phyloP scores from a whole-genome alignment of 2,888 invertebrate species.

The Drosophila anomalata region DNA sequence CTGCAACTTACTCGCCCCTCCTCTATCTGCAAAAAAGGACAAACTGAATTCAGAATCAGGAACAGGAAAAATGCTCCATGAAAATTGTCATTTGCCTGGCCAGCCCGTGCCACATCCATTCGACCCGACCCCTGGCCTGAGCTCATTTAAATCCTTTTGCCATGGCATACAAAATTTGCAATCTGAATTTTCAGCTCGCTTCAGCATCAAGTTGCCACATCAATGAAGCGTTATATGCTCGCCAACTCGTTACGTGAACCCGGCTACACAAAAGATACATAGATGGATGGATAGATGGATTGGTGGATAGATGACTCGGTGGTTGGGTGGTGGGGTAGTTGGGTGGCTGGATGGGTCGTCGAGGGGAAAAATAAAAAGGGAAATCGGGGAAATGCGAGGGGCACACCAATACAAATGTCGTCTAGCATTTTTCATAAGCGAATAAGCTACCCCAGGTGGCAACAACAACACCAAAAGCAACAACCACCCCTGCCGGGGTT shows the following conservation, averaged over 20 bases:
- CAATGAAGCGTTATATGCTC: conserved; percentile 50
- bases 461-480: conserved; percentile 26
- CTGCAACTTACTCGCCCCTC: conserved; percentile 1
- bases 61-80: conserved; percentile 42
- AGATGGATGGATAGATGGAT: conserved; percentile 27
- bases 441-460: conserved; percentile 49
- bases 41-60: conserved; percentile 43
- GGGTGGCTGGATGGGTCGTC: conserved; percentile 5
- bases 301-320: conserved; percentile 22
- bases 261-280: conserved; percentile 42
- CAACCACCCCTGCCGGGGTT: conserved; percentile 20
- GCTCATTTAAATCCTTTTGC: conserved; percentile 47
- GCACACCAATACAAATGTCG: conserved; percentile 51
- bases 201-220: conserved; percentile 39
- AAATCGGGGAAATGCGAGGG: conserved; percentile 5
- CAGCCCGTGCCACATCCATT: neutral
- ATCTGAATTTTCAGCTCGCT: conserved; percentile 40
- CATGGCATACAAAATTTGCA: conserved; percentile 41
- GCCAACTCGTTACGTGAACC: conserved; percentile 46
- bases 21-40: conserved; percentile 3
- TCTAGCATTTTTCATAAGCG: conserved; percentile 66
- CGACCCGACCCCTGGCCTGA: neutral
- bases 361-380: conserved; percentile 9
- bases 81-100: conserved; percentile 28
- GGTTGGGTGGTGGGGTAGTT: conserved; percentile 1